Percentiles rank a stretch among this genome's conserved stretches.
phyloP scores from a whole-genome alignment of 1,140 invertebrate genomes.

The Scaptodrosophila lebanonensis region DNA sequence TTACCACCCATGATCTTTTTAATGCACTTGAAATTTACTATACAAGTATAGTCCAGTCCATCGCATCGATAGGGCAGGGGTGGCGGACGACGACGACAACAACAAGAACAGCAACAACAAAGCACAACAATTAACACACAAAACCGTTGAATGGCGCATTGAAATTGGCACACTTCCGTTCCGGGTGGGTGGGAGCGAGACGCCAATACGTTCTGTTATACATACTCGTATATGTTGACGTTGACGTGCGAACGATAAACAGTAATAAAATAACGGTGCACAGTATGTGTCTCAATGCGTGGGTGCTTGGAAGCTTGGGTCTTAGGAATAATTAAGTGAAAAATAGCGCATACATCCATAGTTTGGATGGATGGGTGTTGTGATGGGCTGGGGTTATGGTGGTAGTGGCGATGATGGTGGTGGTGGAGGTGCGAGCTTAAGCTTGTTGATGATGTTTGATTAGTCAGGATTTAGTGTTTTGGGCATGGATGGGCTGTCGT shows the following conservation, averaged over 20 bases:
- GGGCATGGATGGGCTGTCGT: constrained; percentile 28
- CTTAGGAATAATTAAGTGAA: constrained; percentile 69
- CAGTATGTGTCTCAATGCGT: constrained; percentile 17
- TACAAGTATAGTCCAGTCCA: constrained; percentile 23
- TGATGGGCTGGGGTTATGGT: too few relatives aligned
- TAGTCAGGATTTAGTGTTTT: constrained; percentile 56
- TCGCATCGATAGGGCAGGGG: too few relatives aligned
- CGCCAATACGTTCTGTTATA: too few relatives aligned
- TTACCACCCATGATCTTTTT: constrained; percentile 74
- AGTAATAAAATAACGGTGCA: constrained; percentile 60
- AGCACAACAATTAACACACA: constrained; percentile 70
- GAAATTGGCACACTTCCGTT: constrained; percentile 64
- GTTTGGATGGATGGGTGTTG: constrained; percentile 34
- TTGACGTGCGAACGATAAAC: constrained; percentile 54
- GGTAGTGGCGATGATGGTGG: too few relatives aligned
- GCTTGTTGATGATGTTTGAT: constrained; percentile 69
- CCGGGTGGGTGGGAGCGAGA: too few relatives aligned
- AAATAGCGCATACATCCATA: too few relatives aligned
- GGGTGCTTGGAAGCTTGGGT: constrained; percentile 22
- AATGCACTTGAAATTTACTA: constrained; percentile 67
- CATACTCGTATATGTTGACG: too few relatives aligned
- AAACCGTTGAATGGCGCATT: constrained; percentile 40
- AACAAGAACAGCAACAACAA: too few relatives aligned
- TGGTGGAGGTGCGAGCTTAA: constrained; percentile 46
- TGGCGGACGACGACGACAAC: neutral